These are phyloP conservation scores for Macrobrachium rosenbergii DNA, from an alignment of 1,140 invertebrate genomes.

Conservation along the genomic window DNA sequence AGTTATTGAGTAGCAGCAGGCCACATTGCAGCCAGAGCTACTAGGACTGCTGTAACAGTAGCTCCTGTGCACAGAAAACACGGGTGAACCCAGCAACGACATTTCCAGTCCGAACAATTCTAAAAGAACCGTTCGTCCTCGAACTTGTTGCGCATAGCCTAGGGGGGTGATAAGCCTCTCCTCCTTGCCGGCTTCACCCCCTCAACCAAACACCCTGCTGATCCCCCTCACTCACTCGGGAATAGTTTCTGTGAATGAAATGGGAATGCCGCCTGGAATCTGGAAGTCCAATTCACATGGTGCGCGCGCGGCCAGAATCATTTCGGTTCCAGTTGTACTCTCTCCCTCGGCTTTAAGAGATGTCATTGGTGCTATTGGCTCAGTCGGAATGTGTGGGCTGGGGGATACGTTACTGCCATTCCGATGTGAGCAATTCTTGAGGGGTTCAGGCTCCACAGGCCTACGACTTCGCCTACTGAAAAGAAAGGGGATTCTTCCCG, in stretches of 20 bases:
- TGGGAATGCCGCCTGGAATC: slow-evolving; percentile 58
- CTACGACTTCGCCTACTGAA: not conserved
- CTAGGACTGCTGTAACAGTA: too few relatives aligned
- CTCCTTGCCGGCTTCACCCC: slow-evolving; percentile 11
- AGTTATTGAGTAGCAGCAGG: too few relatives aligned
- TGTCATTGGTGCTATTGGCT: slow-evolving; percentile 62
- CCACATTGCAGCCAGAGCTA: too few relatives aligned
- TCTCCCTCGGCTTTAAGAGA: slow-evolving; percentile 60
- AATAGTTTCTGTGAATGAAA: slow-evolving; percentile 64
- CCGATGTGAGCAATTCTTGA: not conserved
- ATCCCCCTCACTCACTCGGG: slow-evolving; percentile 27
- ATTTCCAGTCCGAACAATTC: too few relatives aligned
- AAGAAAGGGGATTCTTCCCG: too few relatives aligned
- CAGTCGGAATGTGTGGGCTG: slow-evolving; percentile 51
- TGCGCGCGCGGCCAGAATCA: slow-evolving; percentile 63
- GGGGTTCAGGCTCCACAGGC: not conserved
- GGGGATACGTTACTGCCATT: slow-evolving; percentile 32
- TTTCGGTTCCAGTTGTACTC: slow-evolving; percentile 60
- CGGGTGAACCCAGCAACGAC: too few relatives aligned
- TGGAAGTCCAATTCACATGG: slow-evolving; percentile 58
- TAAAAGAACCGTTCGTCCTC: slow-evolving; percentile 30
- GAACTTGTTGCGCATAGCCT: slow-evolving; percentile 53
- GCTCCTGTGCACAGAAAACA: too few relatives aligned
- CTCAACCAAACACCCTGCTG: slow-evolving; percentile 16
- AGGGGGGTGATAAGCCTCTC: slow-evolving; percentile 31